Base-by-base conservation (phyloP, 2,888 invertebrate genomes). In the Norana najaformis region DNA sequence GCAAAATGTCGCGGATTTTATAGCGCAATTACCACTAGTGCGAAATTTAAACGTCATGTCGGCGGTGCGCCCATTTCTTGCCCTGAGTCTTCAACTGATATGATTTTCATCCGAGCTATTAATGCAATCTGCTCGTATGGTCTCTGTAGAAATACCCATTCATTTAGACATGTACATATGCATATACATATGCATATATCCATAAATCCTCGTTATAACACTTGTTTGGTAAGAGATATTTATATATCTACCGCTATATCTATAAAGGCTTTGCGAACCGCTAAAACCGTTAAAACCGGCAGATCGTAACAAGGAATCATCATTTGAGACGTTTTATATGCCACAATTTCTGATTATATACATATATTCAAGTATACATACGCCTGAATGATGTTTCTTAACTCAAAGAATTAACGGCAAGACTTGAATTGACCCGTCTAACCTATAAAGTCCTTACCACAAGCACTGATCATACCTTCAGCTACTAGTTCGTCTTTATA, bases 1-100 rank as follows among this genome's bases (percentile, higher is more conserved):
- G 69, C 69, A 69, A 69, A 69, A 30, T 69, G 69, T n/a, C 30
- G 69, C n/a, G 1, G n/a, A 69, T 69, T 69, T 69, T 69, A 69
- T 69, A n/a, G 69, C 5, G 69, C 69, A 69, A 69, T 69, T 69
- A 4, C 0, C 16, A 69, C 69, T 69, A 69, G 69, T 69, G 69
- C 69, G 69, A 69, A 69, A 69, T 69, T 69, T 69, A 69, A 69
- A 69, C 69, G 69, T 69, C 69, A n/a, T 69, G 69, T n/a, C 69
- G n/a, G n/a, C 69, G 69, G 16, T 69, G 69, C 69, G 30, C n/a
- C n/a, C 69, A 8, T n/a, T 69, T 69, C 69, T 69, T 69, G 69
- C 30, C 30, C 8, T 69, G 16, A n/a, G 69, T 69, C 69, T 69
- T n/a, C n/a, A n/a, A n/a, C 0, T 69, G n/a, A 69, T 30, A 16